Percentiles rank a stretch among this genome's conserved stretches.
These are phyloP conservation scores for Paradoxurus hermaphroditus DNA, from an alignment of 2,113 vertebrate genomes.

Conservation along the genomic window DNA sequence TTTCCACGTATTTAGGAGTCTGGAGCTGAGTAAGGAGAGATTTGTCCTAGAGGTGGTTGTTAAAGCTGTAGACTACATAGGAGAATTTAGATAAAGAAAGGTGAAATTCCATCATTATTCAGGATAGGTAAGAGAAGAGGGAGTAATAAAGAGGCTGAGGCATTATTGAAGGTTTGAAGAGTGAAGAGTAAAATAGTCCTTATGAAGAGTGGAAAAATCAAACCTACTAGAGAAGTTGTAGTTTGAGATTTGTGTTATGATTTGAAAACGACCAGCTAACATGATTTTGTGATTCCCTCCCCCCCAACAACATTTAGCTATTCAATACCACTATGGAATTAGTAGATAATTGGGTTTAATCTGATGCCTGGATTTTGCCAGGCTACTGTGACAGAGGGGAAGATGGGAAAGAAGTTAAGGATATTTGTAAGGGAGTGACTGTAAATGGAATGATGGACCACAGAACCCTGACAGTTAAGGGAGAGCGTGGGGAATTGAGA, in stretches of 20 bases:
- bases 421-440: background rate
- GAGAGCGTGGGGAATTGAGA: background rate
- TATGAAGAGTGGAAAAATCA: constrained; percentile 3
- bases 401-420: background rate
- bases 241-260: background rate
- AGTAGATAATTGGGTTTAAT: background rate
- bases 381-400: background rate
- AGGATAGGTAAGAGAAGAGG: background rate
- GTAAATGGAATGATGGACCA: background rate
- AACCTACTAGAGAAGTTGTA: background rate
- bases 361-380: background rate
- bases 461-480: background rate
- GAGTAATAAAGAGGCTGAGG: background rate
- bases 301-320: background rate
- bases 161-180: background rate
- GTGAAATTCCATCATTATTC: background rate
- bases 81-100: background rate
- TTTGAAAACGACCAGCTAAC: constrained; percentile 14
- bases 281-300: background rate
- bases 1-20: background rate
- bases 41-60: background rate
- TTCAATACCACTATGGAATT: background rate
- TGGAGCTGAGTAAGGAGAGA: background rate
- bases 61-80: background rate
- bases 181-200: background rate